Base-by-base conservation (phyloP, 2,797 vertebrate genomes). In the Pseudomugil tenellus region DNA sequence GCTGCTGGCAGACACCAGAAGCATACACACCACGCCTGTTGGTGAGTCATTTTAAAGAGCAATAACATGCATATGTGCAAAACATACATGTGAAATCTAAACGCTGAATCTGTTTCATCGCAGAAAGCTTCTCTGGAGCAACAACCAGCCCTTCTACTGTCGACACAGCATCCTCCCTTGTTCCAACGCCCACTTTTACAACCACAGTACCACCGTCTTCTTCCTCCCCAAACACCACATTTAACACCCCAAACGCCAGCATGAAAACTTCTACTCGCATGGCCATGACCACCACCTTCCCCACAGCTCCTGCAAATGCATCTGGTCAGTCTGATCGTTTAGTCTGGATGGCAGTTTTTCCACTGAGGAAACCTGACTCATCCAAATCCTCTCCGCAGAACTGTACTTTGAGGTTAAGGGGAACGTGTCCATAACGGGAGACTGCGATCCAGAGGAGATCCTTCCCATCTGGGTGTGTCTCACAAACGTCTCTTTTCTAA, bases 371-470 rank as follows among this genome's bases (percentile, higher is more conserved):
- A 41, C 41, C 26, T 48, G 1, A 48, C 37, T 54, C 41, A 4
- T 67, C 41, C 72, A 16, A 59, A 8, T 77, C 55, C 70, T 25
- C 2, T 55, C 48, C 66, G 53, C 80, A 95, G 95, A 91, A 39
- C 72, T 80, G 39, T 95, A 91, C 60, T 95, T 92, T 76, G 83
- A 91, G 74, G 92, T 95, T 1, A 63, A 61, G 62, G 76, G 91
- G 25, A 91, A 84, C 1, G 70, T 93, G 58, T 91, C 90, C 8
- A 77, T 94, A 29, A 90, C 49, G 11, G 90, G 87, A 54, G n/a
- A 68, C 19, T 26, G 32, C 26, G 70, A 90, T 10, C 63, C 85
- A n/a, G 54, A 77, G 8, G 32, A 46, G 10, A 60, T 79, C 43
- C 79, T 93, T 46, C 68, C 55, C 59, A 72, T 6, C n/a, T 95